These are phyloP conservation scores for Meloe dianella DNA, from an alignment of 2,888 invertebrate genomes.

Conservation along the genomic window DNA sequence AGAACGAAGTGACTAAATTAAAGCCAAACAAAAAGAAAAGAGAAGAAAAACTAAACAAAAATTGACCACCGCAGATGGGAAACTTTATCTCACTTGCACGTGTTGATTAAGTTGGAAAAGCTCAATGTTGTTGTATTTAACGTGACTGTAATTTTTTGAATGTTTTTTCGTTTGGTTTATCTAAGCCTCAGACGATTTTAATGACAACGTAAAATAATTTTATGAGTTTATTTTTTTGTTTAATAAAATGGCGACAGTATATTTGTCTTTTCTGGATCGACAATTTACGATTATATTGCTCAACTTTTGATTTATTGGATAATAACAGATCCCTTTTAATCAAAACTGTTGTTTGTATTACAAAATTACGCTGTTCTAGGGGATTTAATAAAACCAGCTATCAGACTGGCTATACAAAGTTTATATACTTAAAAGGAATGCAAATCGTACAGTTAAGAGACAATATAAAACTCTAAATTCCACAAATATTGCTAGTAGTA, in stretches of 20 bases:
- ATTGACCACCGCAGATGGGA: slow-evolving; percentile 29
- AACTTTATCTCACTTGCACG: slow-evolving; percentile 35
- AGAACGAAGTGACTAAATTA: slow-evolving; percentile 15
- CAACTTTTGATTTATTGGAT: slow-evolving; percentile 4
- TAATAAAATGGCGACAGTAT: slow-evolving; percentile 40
- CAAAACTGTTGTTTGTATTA: background rate
- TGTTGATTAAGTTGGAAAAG: slow-evolving; percentile 45
- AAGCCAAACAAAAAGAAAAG: slow-evolving; percentile 12
- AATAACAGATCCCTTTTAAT: background rate
- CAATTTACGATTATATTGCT: slow-evolving; percentile 37
- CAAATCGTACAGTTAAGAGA: background rate
- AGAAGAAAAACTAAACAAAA: slow-evolving; percentile 13
- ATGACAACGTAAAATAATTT: slow-evolving; percentile 45
- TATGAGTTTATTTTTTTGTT: slow-evolving; percentile 47
- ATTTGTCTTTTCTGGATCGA: slow-evolving; percentile 39
- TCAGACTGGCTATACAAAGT: slow-evolving; percentile 23
- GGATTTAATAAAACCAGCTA: slow-evolving; percentile 6
- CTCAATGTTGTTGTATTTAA: slow-evolving; percentile 35
- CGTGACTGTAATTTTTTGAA: slow-evolving; percentile 45
- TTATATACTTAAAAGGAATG: slow-evolving; percentile 19
- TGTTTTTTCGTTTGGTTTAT: slow-evolving; percentile 43
- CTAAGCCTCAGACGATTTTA: slow-evolving; percentile 43
- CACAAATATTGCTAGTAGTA: background rate
- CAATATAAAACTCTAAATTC: slow-evolving; percentile 20
- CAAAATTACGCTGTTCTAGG: background rate